Evolutionary conservation across 2,888 invertebrate species (phyloP).

Genomic region (Melanostoma mellinum): DNA sequence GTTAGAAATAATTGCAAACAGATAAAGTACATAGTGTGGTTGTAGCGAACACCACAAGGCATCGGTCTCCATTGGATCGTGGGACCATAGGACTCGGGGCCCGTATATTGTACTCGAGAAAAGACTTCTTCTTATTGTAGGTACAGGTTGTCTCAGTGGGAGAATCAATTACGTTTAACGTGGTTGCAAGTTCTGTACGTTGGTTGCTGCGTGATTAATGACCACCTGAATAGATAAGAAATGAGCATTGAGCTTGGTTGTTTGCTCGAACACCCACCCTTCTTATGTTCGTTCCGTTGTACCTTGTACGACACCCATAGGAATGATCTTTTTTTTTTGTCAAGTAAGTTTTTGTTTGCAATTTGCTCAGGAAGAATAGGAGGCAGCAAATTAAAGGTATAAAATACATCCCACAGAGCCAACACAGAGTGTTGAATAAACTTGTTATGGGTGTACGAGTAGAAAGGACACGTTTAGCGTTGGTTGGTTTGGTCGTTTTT

Average conservation of each 20-base stretch:
- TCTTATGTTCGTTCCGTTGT: too few species aligned
- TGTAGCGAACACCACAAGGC: constrained; percentile 21
- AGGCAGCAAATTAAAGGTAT: constrained; percentile 34
- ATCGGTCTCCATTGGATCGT: constrained; percentile 15
- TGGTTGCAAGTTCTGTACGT: constrained; percentile 62
- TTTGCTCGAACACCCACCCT: constrained; percentile 14
- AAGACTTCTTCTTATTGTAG: constrained; percentile 14
- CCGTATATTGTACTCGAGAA: not conserved
- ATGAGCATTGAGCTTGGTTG: constrained; percentile 45
- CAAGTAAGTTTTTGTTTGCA: constrained; percentile 25
- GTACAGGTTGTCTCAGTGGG: constrained; percentile 61
- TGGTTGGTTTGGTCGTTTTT: not conserved
- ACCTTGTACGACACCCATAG: constrained; percentile 1
- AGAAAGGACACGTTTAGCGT: not conserved
- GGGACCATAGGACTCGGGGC: constrained; percentile 10
- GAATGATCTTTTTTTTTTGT: constrained; percentile 11
- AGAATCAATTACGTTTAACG: constrained; percentile 71
- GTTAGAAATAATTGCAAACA: constrained; percentile 68
- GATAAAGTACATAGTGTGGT: constrained; percentile 63
- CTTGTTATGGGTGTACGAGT: constrained; percentile 29
- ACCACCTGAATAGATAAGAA: constrained; percentile 69
- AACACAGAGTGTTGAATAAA: constrained; percentile 42
- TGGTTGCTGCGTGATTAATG: constrained; percentile 66
- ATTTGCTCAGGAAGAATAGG: constrained; percentile 34
- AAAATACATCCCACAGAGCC: constrained; percentile 6